Conservation (phyloP, 2,797 vertebrate genomes). For the Carcharodon carcharias region DNA sequence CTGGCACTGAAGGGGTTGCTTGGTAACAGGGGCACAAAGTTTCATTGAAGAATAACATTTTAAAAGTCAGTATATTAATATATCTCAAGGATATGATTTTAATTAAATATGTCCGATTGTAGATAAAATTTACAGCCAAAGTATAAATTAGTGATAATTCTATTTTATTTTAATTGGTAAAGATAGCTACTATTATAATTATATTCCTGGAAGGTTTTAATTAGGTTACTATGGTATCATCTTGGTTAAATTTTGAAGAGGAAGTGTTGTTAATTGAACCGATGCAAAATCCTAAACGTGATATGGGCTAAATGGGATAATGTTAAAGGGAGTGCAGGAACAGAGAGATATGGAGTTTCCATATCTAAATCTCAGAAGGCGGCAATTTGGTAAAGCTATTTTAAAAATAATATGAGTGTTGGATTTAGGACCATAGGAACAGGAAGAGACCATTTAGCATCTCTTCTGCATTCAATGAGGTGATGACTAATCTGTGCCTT, state of each 20-base stretch:
- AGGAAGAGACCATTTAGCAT: too few relatives aligned
- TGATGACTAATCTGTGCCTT: too few relatives aligned
- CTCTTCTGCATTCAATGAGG: too few relatives aligned
- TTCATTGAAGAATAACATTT: not conserved
- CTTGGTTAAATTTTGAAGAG: not conserved
- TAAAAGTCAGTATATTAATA: not conserved
- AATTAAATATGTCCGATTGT: not conserved
- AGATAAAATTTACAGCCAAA: not conserved
- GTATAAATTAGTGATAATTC: conserved; percentile 14
- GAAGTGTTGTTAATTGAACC: not conserved
- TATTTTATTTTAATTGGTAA: not conserved
- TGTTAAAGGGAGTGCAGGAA: not conserved
- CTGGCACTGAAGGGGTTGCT: not conserved
- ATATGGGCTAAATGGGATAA: not conserved
- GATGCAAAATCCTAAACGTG: not conserved
- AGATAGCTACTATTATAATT: not conserved
- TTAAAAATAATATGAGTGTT: not conserved
- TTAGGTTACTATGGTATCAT: not conserved
- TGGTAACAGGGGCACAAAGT: not conserved
- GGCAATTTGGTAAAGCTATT: not conserved
- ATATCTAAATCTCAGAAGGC: not conserved
- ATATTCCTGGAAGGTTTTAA: not conserved
- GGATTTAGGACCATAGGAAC: not conserved
- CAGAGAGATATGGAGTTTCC: not conserved
- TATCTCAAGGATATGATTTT: conserved; percentile 3